phyloP scores from a whole-genome alignment of 1,140 invertebrate species.

The Lepidurus packardi region DNA sequence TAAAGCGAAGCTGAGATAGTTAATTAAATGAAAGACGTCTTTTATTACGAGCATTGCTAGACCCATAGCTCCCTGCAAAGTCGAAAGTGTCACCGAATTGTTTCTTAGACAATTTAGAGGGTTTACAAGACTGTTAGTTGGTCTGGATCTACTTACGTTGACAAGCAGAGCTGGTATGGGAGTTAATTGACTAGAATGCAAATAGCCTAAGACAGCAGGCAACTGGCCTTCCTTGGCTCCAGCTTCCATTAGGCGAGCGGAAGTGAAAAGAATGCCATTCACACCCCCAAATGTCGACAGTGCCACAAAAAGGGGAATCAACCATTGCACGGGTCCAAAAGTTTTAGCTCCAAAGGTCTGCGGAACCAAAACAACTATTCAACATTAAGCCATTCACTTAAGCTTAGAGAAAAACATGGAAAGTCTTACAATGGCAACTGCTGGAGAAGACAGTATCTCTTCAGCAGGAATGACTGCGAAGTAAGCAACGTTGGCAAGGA shows the following conservation, averaged over 20 bases:
- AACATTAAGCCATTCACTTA: slow-evolving; percentile 9
- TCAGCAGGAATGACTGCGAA: slow-evolving; percentile 72
- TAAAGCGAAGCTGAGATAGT: slow-evolving; percentile 71
- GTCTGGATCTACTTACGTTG: slow-evolving; percentile 52
- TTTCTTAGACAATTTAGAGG: too few relatives aligned
- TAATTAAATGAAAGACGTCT: slow-evolving; percentile 65
- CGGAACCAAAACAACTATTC: slow-evolving; percentile 39
- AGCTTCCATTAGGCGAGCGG: slow-evolving; percentile 66
- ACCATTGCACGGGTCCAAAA: slow-evolving; percentile 68
- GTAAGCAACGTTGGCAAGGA: slow-evolving; percentile 81
- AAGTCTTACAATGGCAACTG: slow-evolving; percentile 70
- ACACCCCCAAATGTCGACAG: slow-evolving; percentile 76
- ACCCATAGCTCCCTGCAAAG: slow-evolving; percentile 62
- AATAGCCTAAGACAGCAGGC: slow-evolving; percentile 67
- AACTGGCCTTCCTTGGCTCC: slow-evolving; percentile 77
- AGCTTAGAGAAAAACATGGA: background rate
- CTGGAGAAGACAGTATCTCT: slow-evolving; percentile 69
- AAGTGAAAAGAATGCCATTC: slow-evolving; percentile 87
- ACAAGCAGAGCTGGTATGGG: slow-evolving; percentile 75
- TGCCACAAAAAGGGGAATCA: slow-evolving; percentile 83
- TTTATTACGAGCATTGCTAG: slow-evolving; percentile 63
- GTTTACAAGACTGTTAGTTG: background rate
- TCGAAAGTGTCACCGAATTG: background rate
- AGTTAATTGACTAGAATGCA: slow-evolving; percentile 66
- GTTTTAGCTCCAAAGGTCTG: slow-evolving; percentile 71